Evolutionary conservation across 2,797 vertebrate genomes (phyloP).

Genomic region (Tapirus indicus): DNA sequence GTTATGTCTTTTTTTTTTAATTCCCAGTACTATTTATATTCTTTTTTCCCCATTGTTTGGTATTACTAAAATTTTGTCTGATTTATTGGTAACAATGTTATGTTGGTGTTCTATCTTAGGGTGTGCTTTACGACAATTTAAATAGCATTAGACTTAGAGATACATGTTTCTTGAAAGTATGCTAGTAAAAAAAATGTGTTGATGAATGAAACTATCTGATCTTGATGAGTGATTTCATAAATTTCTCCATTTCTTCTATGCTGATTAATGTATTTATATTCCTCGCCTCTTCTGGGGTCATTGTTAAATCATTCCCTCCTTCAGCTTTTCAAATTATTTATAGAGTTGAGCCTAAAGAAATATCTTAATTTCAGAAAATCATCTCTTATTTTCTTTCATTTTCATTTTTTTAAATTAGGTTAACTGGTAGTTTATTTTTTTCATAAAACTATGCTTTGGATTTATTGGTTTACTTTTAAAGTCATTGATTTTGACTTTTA

Average conservation of each 20-base stretch:
- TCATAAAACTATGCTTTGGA: neutral
- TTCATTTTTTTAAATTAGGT: neutral
- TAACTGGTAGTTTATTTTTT: neutral
- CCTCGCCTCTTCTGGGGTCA: neutral
- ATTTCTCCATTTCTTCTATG: neutral
- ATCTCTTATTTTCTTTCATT: neutral
- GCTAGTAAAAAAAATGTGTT: neutral
- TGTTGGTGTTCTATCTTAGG: neutral
- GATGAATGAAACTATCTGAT: neutral
- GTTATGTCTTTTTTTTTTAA: neutral
- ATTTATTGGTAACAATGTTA: neutral
- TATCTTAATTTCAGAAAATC: conserved; percentile 34
- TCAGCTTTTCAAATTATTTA: conserved; percentile 11
- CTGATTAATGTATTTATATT: neutral
- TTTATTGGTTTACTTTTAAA: conserved; percentile 15
- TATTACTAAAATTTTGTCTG: neutral
- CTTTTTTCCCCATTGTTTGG: neutral
- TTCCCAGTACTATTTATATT: neutral
- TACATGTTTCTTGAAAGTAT: neutral
- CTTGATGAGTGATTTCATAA: neutral
- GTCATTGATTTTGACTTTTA: neutral
- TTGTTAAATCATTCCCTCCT: neutral
- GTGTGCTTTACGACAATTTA: neutral
- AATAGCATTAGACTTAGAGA: neutral
- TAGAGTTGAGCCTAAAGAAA: neutral